A percentile compares a stretch with the other conserved stretches of the same genome.
Evolutionary conservation across 2,888 invertebrate genomes (phyloP).

Genomic region (Rhaphigaster nebulosa): DNA sequence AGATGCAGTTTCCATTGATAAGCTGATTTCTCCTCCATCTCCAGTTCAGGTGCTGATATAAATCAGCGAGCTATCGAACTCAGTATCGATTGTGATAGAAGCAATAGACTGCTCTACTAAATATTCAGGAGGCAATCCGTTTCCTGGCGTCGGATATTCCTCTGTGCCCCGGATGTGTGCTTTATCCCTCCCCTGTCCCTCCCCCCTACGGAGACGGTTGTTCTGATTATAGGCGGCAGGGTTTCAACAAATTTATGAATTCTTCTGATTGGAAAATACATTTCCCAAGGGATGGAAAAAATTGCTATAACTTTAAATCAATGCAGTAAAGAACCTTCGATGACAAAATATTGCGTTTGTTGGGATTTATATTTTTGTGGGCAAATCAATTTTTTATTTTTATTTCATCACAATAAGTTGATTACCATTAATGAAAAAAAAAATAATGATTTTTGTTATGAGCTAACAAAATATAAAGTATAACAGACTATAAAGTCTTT

Average conservation of each 20-base stretch:
- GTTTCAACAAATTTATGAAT: constrained; percentile 12
- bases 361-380: background rate
- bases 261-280: constrained; percentile 22
- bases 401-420: no score
- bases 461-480: no score
- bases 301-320: background rate
- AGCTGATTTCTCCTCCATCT: background rate
- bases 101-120: constrained; percentile 34
- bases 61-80: constrained; percentile 1
- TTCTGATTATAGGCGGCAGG: background rate
- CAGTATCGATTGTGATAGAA: constrained; percentile 19
- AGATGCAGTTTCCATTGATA: background rate
- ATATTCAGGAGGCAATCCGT: constrained; percentile 37
- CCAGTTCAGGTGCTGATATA: background rate
- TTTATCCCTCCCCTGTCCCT: background rate
- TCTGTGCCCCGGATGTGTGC: constrained; percentile 21
- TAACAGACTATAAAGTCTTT: background rate
- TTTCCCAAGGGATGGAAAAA: background rate
- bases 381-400: background rate
- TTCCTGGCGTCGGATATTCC: constrained; percentile 2
- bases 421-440: no score
- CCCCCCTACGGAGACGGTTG: background rate
- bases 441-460: no score
- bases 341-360: background rate
- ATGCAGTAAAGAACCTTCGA: background rate